Evolutionary conservation across 1,140 invertebrate species (phyloP).

Genomic region (Atta texana): DNA sequence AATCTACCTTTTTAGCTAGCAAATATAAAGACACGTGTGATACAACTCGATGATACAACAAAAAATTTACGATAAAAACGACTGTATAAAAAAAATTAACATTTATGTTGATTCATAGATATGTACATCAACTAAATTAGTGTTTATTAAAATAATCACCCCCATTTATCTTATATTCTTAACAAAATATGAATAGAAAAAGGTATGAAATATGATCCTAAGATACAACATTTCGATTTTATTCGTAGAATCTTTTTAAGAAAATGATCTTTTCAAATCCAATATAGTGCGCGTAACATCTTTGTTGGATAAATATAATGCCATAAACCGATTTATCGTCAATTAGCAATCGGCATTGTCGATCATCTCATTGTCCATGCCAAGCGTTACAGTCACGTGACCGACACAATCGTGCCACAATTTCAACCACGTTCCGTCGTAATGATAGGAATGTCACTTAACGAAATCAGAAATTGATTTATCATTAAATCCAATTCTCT

Average conservation of each 20-base stretch:
- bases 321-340: conserved; percentile 1
- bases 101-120: neutral
- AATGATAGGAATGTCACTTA: neutral
- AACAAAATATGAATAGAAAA: neutral
- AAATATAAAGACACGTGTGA: neutral
- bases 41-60: no score
- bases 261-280: conserved; percentile 51
- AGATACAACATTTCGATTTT: neutral
- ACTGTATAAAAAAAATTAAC: neutral
- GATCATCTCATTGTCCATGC: neutral
- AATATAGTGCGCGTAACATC: conserved; percentile 21
- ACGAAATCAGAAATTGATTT: neutral
- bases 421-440: neutral
- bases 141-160: neutral
- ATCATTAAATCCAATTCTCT: no score
- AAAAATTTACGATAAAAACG: neutral
- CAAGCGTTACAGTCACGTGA: conserved; percentile 1
- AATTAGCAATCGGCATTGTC: neutral
- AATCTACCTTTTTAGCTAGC: neutral
- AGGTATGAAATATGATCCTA: neutral
- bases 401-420: neutral
- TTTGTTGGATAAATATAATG: neutral
- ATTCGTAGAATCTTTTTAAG: conserved; percentile 2
- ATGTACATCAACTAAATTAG: neutral
- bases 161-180: neutral